Evolutionary conservation across 1,140 invertebrate species (phyloP), one percentile per base, ranked within the genome.

Genomic region (Pachypeltis micranthus): DNA sequence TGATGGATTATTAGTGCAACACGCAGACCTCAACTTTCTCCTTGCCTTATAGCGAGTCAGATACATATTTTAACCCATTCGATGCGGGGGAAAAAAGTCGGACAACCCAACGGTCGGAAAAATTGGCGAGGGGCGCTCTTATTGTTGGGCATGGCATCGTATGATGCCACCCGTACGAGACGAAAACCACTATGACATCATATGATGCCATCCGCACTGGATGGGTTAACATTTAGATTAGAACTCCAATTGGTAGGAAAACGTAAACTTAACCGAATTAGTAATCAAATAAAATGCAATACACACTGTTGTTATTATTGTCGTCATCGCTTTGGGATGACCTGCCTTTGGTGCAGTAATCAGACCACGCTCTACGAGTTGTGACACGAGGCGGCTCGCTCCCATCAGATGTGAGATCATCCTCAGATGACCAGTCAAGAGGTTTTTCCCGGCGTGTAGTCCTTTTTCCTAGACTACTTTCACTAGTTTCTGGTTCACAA

Each of bases 331-430:
- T 78, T 63, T 79, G 77, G 51, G 77, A 81, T 59, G 76, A 80
- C 69, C 81, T 81, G 34, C 73, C 78, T 69, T 76, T 80, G 61
- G 80, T 83, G 71, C 80, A 82, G 79, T 82, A 86, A 71, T 87
- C 84, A 23, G 82, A 84, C 87, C 87, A 89, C 31, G 85, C 83
- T 66, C 83, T 77, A 7, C 87, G 76, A 0, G 86, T 88, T 34
- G 85, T 87, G 2, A 84, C 82, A 19, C 84, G 83, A 68, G 76
- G 78, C 31, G 78, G 69, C 31, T 73, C 73, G 59, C 72, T 71
- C 51, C 69, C 67, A 14, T 68, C 67, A 14, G 65, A 65, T 19
- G 29, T 58, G 61, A 65, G 70, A 39, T 73, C 73, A 44, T 68
- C 58, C 14, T 62, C 61, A 44, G 61, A 63, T 70, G 70, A 47